Base-by-base conservation (phyloP, 2,797 vertebrate species). In the Neomorphus geoffroyi region DNA sequence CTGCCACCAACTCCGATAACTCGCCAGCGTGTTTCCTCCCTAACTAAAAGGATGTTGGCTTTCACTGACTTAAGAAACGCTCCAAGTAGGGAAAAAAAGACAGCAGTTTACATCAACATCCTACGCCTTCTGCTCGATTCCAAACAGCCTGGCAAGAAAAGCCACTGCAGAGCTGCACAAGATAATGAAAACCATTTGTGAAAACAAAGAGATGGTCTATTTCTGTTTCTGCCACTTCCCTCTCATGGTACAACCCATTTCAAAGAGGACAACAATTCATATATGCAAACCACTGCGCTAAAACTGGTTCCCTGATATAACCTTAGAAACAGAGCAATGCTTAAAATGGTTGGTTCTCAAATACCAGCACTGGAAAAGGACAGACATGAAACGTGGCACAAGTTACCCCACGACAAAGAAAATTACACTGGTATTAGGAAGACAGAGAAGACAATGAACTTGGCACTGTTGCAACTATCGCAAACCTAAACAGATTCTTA, bases 141-240 rank as follows among this genome's bases (percentile, higher is more conserved):
- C 70, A 89, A 73, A 89, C 65, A 58, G 39, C 51, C 90, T 92
- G 77, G 73, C 80, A 84, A 77, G 60, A 80, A 75, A 56, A 91
- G 58, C 30, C 82, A 72, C 57, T 86, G 79, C 72, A 75, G 30
- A 75, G 88, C 85, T 86, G 77, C 88, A 69, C 1, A 3, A 88
- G 80, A 77, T 79, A 94, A 96, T 94, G 83, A 73, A 90, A 94
- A 73, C 88, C 92, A 88, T 94, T 90, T 96, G 80, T 81, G 88
- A 77, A 95, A 93, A 97, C 92, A 95, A 92, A 94, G 87, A 78
- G 48, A 82, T n/a, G 12, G 56, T 35, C 86, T 96, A 94, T 96
- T 97, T 96, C 94, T 93, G 83, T 91, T 94, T 57, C 82, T 92
- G 87, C 48, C 64, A 54, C 66, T 95, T 95, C 85, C 91, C 95